A percentile compares a stretch with the other conserved stretches of the same genome.
Evolutionary conservation across 2,888 invertebrate genomes (phyloP).

Genomic region (Cotesia congregata): DNA sequence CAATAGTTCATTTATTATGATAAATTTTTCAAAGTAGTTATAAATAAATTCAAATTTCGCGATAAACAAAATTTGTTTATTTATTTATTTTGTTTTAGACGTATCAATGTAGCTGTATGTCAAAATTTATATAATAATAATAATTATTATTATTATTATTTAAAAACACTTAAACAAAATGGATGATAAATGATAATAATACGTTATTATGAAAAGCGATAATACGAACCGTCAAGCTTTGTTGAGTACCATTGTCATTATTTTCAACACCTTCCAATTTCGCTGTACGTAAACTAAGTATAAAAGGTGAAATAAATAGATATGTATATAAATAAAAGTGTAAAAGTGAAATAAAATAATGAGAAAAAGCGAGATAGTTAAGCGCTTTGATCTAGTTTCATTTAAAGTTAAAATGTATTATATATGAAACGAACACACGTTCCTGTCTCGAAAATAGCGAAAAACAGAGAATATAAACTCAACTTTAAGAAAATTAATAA

Average conservation of each 20-base stretch:
- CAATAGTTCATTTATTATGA: no score
- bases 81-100: no score
- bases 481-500: background rate
- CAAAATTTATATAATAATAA: no score
- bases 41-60: no score
- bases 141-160: background rate
- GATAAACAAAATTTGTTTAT: no score
- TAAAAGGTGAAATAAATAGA: background rate
- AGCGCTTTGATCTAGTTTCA: slow-evolving; percentile 37
- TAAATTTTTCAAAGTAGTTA: no score
- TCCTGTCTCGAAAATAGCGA: slow-evolving; percentile 5
- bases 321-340: slow-evolving; percentile 11
- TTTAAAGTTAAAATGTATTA: slow-evolving; percentile 19
- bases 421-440: slow-evolving; percentile 19
- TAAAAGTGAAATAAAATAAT: background rate
- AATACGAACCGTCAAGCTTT: slow-evolving; percentile 24
- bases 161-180: background rate
- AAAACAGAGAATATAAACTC: background rate
- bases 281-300: slow-evolving; percentile 7
- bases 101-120: no score
- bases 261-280: slow-evolving; percentile 22
- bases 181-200: background rate
- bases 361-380: slow-evolving; percentile 13
- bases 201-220: slow-evolving; percentile 26
- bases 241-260: slow-evolving; percentile 22